phyloP scores from a whole-genome alignment of 2,113 vertebrate species.

The human region GRCh38 chr14:98476001-98476500 shows the following conservation, averaged over 20 bases:
- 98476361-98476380: neutral
- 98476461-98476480: neutral
- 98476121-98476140: neutral
- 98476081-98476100: neutral
- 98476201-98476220: neutral
- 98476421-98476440: neutral
- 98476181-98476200: neutral
- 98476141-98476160: neutral
- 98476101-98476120: neutral
- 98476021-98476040: neutral
- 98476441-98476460: neutral
- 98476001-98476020: neutral
- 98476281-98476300: neutral
- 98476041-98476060: neutral
- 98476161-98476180: neutral
- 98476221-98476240: neutral
- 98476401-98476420: neutral
- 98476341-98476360: neutral
- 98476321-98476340: neutral
- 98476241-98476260: neutral
- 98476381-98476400: neutral
- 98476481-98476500: neutral
- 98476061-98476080: neutral
- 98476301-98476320: neutral
- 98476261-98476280: too few relatives aligned